Evolutionary conservation across 2,113 vertebrate genomes (phyloP).

Genomic region (Thunnus maccoyii): DNA sequence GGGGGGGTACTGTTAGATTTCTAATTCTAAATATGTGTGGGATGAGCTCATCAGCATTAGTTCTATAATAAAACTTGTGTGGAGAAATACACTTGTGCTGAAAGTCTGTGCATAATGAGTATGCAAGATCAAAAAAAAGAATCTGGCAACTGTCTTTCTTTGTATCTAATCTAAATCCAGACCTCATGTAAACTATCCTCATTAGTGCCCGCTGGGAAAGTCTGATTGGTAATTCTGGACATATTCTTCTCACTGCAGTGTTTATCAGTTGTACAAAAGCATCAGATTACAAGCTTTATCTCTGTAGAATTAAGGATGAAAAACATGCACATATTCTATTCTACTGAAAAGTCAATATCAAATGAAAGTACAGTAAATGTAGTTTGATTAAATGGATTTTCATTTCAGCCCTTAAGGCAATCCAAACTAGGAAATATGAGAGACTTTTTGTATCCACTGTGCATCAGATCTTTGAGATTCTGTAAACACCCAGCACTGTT

Average conservation of each 20-base stretch:
- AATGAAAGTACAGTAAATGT: constrained; percentile 2
- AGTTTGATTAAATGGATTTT: constrained; percentile 10
- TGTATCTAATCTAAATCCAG: neutral
- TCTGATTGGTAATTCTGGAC: constrained; percentile 34
- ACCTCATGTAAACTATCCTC: constrained; percentile 5
- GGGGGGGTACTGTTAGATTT: neutral
- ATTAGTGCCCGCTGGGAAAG: constrained; percentile 26
- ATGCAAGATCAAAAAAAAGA: constrained; percentile 10
- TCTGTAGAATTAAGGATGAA: constrained; percentile 3
- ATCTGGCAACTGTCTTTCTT: neutral
- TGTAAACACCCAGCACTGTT: neutral
- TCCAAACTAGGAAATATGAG: neutral
- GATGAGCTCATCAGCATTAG: neutral
- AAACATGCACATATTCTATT: neutral
- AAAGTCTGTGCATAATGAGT: neutral
- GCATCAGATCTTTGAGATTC: neutral
- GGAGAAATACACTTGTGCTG: neutral
- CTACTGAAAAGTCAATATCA: neutral
- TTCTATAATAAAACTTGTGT: neutral
- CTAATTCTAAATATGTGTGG: neutral
- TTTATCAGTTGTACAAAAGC: constrained; percentile 29
- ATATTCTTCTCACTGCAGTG: constrained; percentile 5
- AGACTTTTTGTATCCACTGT: neutral
- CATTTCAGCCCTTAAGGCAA: neutral
- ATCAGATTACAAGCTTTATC: constrained; percentile 15